Conservation (phyloP, 1,140 invertebrate genomes). For the Tetramorium alpestre region DNA sequence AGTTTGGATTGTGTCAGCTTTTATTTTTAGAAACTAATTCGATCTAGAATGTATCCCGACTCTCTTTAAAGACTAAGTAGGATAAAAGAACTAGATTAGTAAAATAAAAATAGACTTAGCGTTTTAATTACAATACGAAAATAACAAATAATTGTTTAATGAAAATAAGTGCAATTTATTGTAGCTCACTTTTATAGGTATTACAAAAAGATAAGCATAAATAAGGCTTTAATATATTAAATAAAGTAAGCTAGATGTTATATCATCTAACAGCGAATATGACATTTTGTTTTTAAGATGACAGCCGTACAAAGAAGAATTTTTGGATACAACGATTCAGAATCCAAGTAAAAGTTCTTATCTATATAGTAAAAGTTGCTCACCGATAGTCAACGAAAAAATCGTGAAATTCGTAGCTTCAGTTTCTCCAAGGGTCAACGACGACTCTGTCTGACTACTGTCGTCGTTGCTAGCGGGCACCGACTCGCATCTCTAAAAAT, state of each 20-base stretch:
- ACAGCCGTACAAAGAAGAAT: background rate
- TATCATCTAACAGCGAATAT: background rate
- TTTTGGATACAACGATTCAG: background rate
- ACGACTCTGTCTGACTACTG: constrained; percentile 63
- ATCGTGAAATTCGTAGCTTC: constrained; percentile 43
- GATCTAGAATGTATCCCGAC: constrained; percentile 18
- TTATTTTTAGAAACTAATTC: constrained; percentile 66
- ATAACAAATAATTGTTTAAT: background rate
- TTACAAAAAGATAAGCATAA: background rate
- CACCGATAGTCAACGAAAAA: constrained; percentile 60
- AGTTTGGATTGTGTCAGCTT: constrained; percentile 46
- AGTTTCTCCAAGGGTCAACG: constrained; percentile 63
- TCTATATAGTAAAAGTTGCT: constrained; percentile 42
- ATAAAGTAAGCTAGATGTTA: background rate
- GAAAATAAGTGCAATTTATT: background rate
- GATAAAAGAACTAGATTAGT: constrained; percentile 2
- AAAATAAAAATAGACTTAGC: background rate
- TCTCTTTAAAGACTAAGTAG: constrained; percentile 22
- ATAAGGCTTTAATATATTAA: background rate
- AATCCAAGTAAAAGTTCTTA: background rate
- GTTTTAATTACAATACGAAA: background rate
- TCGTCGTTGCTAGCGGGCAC: constrained; percentile 58
- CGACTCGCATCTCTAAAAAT: constrained; percentile 74
- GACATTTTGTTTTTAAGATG: background rate
- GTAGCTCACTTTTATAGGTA: background rate